phyloP scores from a whole-genome alignment of 2,888 invertebrate species.

The Eurois occulta region DNA sequence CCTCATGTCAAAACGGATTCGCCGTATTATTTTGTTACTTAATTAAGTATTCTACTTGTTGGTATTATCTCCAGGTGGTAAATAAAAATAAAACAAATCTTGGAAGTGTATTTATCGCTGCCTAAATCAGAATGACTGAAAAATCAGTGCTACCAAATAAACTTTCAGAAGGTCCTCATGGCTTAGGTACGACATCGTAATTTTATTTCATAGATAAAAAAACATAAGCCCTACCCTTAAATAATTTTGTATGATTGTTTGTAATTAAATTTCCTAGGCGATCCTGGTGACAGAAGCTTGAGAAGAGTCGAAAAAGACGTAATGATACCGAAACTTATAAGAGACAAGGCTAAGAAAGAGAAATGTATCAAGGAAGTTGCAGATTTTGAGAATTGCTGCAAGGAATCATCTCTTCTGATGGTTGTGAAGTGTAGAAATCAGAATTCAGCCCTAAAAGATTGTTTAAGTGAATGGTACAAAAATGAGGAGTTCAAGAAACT shows the following conservation, averaged over 20 bases:
- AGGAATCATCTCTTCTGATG: slow-evolving; percentile 92
- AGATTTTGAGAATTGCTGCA: slow-evolving; percentile 94
- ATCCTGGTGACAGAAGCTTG: slow-evolving; percentile 95
- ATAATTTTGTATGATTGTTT: slow-evolving; percentile 9
- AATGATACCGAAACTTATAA: slow-evolving; percentile 96
- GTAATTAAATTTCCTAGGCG: slow-evolving; percentile 90
- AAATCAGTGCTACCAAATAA: slow-evolving; percentile 85
- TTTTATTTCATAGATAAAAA: not conserved
- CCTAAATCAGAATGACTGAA: slow-evolving; percentile 57
- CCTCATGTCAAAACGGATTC: not conserved
- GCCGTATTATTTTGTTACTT: not conserved
- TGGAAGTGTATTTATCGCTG: not conserved
- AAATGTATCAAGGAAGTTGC: slow-evolving; percentile 94
- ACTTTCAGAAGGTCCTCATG: slow-evolving; percentile 89
- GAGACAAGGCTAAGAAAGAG: slow-evolving; percentile 94
- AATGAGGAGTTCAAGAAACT: slow-evolving; percentile 93
- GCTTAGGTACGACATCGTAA: slow-evolving; percentile 83
- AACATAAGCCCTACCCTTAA: not conserved
- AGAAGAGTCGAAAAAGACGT: slow-evolving; percentile 97
- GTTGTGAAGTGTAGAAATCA: slow-evolving; percentile 93
- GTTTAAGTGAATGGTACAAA: slow-evolving; percentile 94
- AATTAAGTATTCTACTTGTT: not conserved
- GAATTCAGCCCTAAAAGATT: slow-evolving; percentile 93
- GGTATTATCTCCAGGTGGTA: not conserved
- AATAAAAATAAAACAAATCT: slow-evolving; percentile 3